Conservation (phyloP, 2,888 invertebrate genomes). For the Cheiracanthium punctorium region DNA sequence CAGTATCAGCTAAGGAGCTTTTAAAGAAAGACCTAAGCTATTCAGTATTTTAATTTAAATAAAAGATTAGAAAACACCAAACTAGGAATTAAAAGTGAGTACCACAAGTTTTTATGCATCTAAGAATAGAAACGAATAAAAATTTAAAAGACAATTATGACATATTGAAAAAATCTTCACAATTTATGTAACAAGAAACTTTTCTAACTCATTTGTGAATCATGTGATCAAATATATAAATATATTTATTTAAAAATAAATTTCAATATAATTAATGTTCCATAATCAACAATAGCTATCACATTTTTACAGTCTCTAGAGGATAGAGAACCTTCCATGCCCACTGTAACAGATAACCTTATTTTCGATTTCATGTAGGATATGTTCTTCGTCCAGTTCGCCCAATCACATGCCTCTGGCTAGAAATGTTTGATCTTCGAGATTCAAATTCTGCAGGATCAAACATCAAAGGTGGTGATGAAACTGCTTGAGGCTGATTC, state of each 20-base stretch:
- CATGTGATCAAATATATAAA: slow-evolving; percentile 49
- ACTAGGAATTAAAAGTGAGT: too few relatives aligned
- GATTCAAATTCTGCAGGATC: slow-evolving; percentile 66
- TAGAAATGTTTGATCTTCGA: slow-evolving; percentile 28
- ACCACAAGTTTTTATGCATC: too few relatives aligned
- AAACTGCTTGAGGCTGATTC: slow-evolving; percentile 29
- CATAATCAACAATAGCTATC: slow-evolving; percentile 54
- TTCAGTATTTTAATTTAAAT: background rate
- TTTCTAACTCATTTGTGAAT: slow-evolving; percentile 41
- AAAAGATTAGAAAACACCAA: too few relatives aligned
- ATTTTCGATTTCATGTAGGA: slow-evolving; percentile 34
- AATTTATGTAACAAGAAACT: slow-evolving; percentile 26
- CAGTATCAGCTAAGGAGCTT: slow-evolving; percentile 1
- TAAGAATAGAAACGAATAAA: too few relatives aligned
- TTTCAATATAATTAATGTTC: slow-evolving; percentile 45
- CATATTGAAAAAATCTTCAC: background rate
- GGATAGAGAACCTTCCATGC: background rate
- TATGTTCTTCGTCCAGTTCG: slow-evolving; percentile 56
- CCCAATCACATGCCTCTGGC: slow-evolving; percentile 36
- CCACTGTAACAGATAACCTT: background rate
- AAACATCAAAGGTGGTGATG: slow-evolving; percentile 57
- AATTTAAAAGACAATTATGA: too few relatives aligned
- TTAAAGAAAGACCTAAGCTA: background rate
- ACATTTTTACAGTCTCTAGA: slow-evolving; percentile 41
- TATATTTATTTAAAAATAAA: slow-evolving; percentile 65